These are phyloP conservation scores for Sander lucioperca DNA, from an alignment of 2,113 vertebrate genomes.

Conservation along the genomic window DNA sequence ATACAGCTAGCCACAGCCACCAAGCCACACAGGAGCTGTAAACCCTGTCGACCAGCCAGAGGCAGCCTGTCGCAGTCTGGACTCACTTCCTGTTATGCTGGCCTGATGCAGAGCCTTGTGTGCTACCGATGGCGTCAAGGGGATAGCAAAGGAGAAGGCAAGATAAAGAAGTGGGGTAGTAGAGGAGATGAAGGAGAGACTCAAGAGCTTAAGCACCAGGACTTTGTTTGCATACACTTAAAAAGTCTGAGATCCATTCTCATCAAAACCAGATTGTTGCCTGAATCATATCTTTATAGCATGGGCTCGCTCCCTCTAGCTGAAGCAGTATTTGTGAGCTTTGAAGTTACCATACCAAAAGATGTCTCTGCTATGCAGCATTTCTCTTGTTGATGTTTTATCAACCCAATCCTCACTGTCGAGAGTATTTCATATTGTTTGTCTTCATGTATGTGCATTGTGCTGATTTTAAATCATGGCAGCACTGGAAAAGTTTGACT, in stretches of 20 bases:
- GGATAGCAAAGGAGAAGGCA: background rate
- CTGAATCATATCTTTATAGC: conserved; percentile 27
- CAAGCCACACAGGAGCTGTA: conserved; percentile 15
- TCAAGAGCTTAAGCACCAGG: conserved; percentile 31
- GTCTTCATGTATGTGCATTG: conserved; percentile 2
- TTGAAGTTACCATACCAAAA: conserved; percentile 16
- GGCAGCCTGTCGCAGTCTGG: conserved; percentile 38
- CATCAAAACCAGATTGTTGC: conserved; percentile 49
- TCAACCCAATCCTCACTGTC: conserved; percentile 10
- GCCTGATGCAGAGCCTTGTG: background rate
- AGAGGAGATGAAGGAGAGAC: conserved; percentile 31
- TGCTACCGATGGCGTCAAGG: conserved; percentile 1
- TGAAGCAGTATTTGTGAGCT: conserved; percentile 13
- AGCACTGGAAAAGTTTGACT: background rate
- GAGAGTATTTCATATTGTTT: conserved; percentile 26
- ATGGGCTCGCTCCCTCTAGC: conserved; percentile 11
- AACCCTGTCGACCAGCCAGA: conserved; percentile 29
- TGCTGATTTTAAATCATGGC: background rate
- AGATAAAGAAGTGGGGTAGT: conserved; percentile 13
- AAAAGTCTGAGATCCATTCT: conserved; percentile 19
- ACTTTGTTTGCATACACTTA: conserved; percentile 52
- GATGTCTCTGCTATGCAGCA: conserved; percentile 38
- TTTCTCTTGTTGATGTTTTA: conserved; percentile 53
- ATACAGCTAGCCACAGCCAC: conserved; percentile 25
- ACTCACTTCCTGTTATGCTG: conserved; percentile 39